These are phyloP conservation scores for Exaiptasia diaphana DNA, from an alignment of 64 coral and sea anemone genomes.

Conservation along the genomic window DNA sequence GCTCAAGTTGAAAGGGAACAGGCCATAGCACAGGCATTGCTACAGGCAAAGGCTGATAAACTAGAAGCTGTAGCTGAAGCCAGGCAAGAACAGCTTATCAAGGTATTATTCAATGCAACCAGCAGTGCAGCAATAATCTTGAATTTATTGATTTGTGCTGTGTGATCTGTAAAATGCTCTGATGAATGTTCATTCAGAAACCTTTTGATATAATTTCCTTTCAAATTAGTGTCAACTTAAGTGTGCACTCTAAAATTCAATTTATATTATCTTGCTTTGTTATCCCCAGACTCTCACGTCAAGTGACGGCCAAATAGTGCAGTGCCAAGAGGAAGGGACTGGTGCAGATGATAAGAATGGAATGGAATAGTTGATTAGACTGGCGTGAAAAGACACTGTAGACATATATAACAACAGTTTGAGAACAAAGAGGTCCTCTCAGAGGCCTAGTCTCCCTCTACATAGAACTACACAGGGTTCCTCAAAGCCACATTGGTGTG, in stretches of 20 bases:
- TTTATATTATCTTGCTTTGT: background rate
- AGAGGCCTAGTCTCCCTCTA: too few relatives aligned
- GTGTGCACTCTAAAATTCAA: background rate
- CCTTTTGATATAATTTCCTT: background rate
- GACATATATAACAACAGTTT: too few relatives aligned
- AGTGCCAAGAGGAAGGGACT: background rate
- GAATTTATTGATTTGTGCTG: background rate
- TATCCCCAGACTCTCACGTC: background rate
- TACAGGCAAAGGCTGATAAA: conserved; percentile 82
- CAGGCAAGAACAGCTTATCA: conserved; percentile 87
- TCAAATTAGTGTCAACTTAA: background rate
- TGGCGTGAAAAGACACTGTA: too few relatives aligned
- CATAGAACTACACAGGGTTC: too few relatives aligned
- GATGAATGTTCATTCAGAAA: background rate
- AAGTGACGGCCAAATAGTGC: background rate
- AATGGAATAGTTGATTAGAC: conserved; percentile 6
- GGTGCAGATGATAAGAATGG: background rate
- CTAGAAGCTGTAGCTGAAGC: conserved; percentile 91
- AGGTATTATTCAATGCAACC: too few relatives aligned
- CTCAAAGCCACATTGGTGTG: too few relatives aligned
- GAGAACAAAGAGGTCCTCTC: too few relatives aligned
- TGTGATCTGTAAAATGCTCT: background rate
- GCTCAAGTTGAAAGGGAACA: conserved; percentile 83
- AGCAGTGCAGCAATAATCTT: background rate
- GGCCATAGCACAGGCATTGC: conserved; percentile 75